A percentile compares a stretch with the other conserved stretches of the same genome.
Evolutionary conservation across 2,888 invertebrate genomes (phyloP).

Genomic region (Cosmia pyralina): DNA sequence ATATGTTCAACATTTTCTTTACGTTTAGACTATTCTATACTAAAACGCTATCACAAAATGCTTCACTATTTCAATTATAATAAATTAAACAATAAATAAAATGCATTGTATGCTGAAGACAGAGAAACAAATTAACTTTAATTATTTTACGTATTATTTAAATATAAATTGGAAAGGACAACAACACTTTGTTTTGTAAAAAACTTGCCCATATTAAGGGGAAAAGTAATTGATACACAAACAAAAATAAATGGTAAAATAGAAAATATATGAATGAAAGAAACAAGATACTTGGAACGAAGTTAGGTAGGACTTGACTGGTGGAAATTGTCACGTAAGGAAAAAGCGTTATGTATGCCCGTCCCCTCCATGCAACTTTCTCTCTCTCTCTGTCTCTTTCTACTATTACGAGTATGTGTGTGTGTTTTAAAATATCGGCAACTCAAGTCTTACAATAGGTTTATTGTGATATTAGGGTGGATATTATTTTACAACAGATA

Average conservation of each 20-base stretch:
- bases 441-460: too few relatives aligned
- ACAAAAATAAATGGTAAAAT: background rate
- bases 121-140: constrained; percentile 38
- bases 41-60: constrained; percentile 74
- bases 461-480: background rate
- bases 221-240: background rate
- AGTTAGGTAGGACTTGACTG: background rate
- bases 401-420: too few relatives aligned
- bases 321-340: too few relatives aligned
- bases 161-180: constrained; percentile 19
- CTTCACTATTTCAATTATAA: constrained; percentile 63
- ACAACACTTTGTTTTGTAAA: constrained; percentile 16
- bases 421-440: background rate
- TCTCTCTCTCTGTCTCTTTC: too few relatives aligned
- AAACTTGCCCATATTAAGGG: too few relatives aligned
- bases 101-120: constrained; percentile 73
- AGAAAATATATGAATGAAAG: background rate
- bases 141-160: constrained; percentile 38
- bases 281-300: too few relatives aligned
- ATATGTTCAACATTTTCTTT: constrained; percentile 67
- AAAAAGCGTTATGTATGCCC: too few relatives aligned
- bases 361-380: too few relatives aligned
- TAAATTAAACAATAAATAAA: constrained; percentile 66
- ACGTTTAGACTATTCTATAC: constrained; percentile 64
- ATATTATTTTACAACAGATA: background rate